Percentiles rank a stretch among this genome's conserved stretches.
phyloP scores from a whole-genome alignment of 2,888 invertebrate genomes.

The Drosophila phalerata region DNA sequence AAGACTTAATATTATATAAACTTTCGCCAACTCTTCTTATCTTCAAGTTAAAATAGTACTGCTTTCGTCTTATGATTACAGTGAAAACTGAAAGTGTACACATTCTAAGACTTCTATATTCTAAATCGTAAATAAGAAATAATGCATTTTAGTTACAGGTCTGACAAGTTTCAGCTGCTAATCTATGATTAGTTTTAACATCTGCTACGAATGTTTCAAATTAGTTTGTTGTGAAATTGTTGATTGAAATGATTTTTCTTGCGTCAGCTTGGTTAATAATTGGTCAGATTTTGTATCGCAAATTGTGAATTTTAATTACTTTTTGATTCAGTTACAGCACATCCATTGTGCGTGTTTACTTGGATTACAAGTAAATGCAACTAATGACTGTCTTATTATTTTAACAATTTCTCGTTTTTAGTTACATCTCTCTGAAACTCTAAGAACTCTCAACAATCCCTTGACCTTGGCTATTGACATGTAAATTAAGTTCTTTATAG shows the following conservation, averaged over 20 bases:
- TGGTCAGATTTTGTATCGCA: not conserved
- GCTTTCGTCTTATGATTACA: not conserved
- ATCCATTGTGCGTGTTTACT: not conserved
- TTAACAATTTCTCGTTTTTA: not conserved
- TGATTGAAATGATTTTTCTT: not conserved
- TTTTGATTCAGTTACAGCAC: not conserved
- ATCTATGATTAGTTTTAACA: conserved; percentile 1
- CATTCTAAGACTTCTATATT: not conserved
- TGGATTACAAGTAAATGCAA: conserved; percentile 1
- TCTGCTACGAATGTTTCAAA: not conserved
- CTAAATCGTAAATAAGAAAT: not conserved
- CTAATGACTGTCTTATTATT: not conserved
- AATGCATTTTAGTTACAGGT: not conserved
- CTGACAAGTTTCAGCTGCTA: not conserved
- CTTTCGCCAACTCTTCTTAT: not conserved
- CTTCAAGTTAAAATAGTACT: not conserved
- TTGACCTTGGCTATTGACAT: not conserved
- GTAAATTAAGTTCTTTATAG: not conserved
- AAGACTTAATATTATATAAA: too few relatives aligned
- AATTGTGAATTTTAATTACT: not conserved
- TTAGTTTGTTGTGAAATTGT: not conserved
- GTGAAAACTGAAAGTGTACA: not conserved
- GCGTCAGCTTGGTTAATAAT: not conserved
- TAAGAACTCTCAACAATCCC: not conserved
- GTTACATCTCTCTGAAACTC: not conserved